Base-by-base conservation (phyloP, 2,113 vertebrate species). In the Jacana jacana region DNA sequence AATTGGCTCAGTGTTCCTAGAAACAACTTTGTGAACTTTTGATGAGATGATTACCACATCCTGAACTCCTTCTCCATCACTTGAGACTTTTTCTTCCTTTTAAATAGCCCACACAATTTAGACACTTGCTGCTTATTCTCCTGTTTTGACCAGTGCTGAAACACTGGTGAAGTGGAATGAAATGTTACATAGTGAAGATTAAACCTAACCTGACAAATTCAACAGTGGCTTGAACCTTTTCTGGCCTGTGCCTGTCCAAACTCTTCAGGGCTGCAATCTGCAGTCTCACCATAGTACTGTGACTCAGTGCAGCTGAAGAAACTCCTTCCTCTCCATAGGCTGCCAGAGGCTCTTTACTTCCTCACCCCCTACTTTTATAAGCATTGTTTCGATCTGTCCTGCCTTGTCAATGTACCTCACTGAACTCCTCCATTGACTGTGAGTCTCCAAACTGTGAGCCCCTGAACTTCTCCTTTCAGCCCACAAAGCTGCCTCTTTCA, bases 1-100 rank as follows among this genome's bases (percentile, higher is more conserved):
- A 89, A 92, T 60, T 70, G 89, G 24, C 77, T 94, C 76, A 40
- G n/a, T 16, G n/a, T 81, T 93, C 95, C 88, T 92, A 92, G 94
- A 92, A 95, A 86, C 60, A 84, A 71, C 73, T 81, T 88, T 9
- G 37, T 94, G 88, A 94, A 91, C 76, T 93, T 79, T 44, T 68
- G 52, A 95, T 91, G 66, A 84, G 64, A 86, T 70, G 60, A 91
- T 86, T 71, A 44, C 30, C 2, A 0, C 10, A 57, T 69, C 33
- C 63, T 61, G 49, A 88, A 91, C 69, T 88, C 61, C 39, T 64
- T 83, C 69, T 83, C 30, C 28, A 64, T 68, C 2, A 2, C 39
- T 46, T 64, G 42, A 92, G 77, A 71, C 72, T 5, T 86, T 28
- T 80, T 35, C 72, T 84, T 86, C 83, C 40, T 72, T 51, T 88